Evolutionary conservation across 2,113 vertebrate genomes (phyloP).

Genomic region (Pachycephala philippinensis): DNA sequence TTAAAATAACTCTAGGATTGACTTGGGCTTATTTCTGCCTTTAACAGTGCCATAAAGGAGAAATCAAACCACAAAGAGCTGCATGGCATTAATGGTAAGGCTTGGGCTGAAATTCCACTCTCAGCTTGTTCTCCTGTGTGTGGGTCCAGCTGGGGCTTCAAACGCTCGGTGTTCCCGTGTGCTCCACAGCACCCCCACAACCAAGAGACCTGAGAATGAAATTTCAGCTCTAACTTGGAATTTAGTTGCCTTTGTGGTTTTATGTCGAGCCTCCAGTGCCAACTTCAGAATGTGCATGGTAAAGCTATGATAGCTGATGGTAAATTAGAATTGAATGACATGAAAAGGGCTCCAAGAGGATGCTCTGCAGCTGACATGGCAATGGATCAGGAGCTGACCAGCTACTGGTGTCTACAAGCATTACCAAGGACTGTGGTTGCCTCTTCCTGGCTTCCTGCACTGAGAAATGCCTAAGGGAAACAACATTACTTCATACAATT

Average conservation of each 20-base stretch:
- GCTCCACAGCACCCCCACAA: background rate
- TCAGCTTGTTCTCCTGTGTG: background rate
- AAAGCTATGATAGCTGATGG: background rate
- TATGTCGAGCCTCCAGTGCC: background rate
- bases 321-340: slow-evolving; percentile 12
- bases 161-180: background rate
- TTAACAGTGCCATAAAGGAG: background rate
- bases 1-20: background rate
- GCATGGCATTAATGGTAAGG: background rate
- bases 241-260: background rate
- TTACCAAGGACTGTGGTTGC: background rate
- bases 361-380: background rate
- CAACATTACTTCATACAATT: background rate
- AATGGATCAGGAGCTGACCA: background rate
- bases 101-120: slow-evolving; percentile 20
- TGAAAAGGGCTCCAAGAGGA: background rate
- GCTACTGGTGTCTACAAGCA: background rate
- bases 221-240: slow-evolving; percentile 5
- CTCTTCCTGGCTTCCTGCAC: background rate
- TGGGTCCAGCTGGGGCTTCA: background rate
- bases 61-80: slow-evolving; percentile 7
- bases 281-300: background rate
- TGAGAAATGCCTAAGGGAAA: background rate
- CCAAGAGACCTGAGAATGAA: background rate
- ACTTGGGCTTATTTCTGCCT: background rate